Evolutionary conservation across 2,797 vertebrate genomes (phyloP), one percentile per base, ranked within the genome.

Genomic region (Iguana delicatissima): DNA sequence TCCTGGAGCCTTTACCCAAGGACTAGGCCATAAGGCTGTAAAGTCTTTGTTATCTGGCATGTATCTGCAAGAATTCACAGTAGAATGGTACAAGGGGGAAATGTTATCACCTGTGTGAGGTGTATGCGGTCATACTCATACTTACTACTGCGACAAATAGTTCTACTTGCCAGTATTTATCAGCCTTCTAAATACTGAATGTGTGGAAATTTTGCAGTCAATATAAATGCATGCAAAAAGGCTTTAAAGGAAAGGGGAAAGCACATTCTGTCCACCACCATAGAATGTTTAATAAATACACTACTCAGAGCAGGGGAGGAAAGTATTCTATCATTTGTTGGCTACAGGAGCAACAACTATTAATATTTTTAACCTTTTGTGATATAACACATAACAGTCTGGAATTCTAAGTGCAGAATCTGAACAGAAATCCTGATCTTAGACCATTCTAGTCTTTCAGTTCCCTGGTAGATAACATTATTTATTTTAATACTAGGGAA

Each of bases 311-410:
- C 64, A 84, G 55, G 14, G 52, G 38, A 57, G 85, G 22, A n/a
- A 6, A 67, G 4, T 32, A 0, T 16, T 55, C 1, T 6, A 0
- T 18, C 7, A 8, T 84, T 89, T 1, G 3, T 4, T 74, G 24
- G 8, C 32, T 52, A 42, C 73, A 82, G 26, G 1, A 62, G 38
- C 1, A 26, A 35, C 12, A 55, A 73, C 0, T 2, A 38, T 46
- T 46, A 62, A 55, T 16, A 22, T 69, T 29, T 26, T 69, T 14
- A 42, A 77, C 24, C 2, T 22, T 38, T 46, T 46, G 38, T 46
- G 3, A 20, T 72, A 46, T 35, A 35, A 32, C 67, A 85, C 32
- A 24, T 73, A 32, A 80, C 32, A 64, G 5, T 24, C 29, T 74
- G 6, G 2, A 26, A 74, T 12, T 52, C 57, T 29, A 26, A 64